Base-by-base conservation (phyloP, 2,797 vertebrate species). In the Streptopelia turtur region DNA sequence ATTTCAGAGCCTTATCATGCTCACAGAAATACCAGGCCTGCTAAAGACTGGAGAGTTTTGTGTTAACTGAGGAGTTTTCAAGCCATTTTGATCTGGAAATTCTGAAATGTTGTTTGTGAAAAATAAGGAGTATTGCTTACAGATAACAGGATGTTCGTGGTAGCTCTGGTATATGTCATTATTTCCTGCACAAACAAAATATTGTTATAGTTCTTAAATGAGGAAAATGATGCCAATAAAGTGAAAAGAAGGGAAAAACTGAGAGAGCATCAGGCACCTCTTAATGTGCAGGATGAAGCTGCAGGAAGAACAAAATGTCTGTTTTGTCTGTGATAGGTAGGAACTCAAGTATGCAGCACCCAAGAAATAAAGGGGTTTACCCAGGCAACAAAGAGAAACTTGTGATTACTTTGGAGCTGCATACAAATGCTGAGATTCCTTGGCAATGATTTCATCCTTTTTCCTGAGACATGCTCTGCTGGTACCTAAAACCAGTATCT, bases 321-420 rank as follows among this genome's bases (percentile, higher is more conserved):
- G 30, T 66, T 93, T 88, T 75, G 50, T 78, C 88, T 92, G 83
- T 1, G 2, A 77, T 65, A 82, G 30, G 88, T 90, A 64, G 61
- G 57, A 92, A 66, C 13, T 90, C 83, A 85, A 85, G 93, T 84
- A 79, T 35, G 43, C 64, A 89, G 78, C 60, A 56, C 24, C 47
- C 50, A 77, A 95, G 87, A 94, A 97, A 85, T 71, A 55, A 84
- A 92, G n/a, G 21, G 17, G 17, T 92, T 95, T 92, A 91, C 70
- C 70, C 57, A 70, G 71, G 53, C 85, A 87, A 43, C 75, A 87
- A 90, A 80, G 31, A 93, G 75, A 92, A 77, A 65, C 90, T 24
- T 37, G 65, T 20, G 47, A 77, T 87, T 84, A 33, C 68, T 95
- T 90, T 43, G 65, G 90, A 92, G 81, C 41, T 83, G 43, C 70